Evolutionary conservation across 2,888 invertebrate genomes (phyloP).

Genomic region (Drosophila dives): DNA sequence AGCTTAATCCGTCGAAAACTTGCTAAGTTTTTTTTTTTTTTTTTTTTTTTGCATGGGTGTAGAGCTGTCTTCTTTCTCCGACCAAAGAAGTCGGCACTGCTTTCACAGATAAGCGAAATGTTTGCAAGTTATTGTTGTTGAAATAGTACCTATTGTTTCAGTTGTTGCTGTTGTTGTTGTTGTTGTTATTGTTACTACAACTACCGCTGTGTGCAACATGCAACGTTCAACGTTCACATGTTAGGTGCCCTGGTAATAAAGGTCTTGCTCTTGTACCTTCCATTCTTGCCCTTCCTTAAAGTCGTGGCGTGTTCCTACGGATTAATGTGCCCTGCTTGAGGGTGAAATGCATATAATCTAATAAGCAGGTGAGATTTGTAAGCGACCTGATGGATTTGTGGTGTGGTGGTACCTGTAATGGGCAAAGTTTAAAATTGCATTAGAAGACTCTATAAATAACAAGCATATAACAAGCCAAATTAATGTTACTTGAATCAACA

Average conservation of each 20-base stretch:
- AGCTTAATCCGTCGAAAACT: constrained; percentile 80
- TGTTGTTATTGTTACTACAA: constrained; percentile 9
- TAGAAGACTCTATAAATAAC: constrained; percentile 71
- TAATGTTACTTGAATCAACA: constrained; percentile 36
- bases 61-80: constrained; percentile 13
- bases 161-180: constrained; percentile 20
- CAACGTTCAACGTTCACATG: constrained; percentile 75
- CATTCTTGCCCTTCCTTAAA: constrained; percentile 6
- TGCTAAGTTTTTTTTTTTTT: constrained; percentile 48
- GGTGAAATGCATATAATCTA: constrained; percentile 78
- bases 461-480: constrained; percentile 40
- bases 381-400: constrained; percentile 44
- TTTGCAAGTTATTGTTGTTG: constrained; percentile 65
- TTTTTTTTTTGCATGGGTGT: constrained; percentile 50
- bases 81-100: constrained; percentile 57
- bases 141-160: constrained; percentile 41
- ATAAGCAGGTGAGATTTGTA: constrained; percentile 67
- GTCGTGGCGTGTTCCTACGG: constrained; percentile 68
- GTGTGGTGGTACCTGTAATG: constrained; percentile 29
- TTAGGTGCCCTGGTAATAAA: constrained; percentile 65
- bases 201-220: constrained; percentile 67
- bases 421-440: constrained; percentile 71
- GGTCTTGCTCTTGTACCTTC: constrained; percentile 16
- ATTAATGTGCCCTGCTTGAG: constrained; percentile 70
- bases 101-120: constrained; percentile 72